phyloP scores from a whole-genome alignment of 2,797 vertebrate genomes.

The Ara ararauna region DNA sequence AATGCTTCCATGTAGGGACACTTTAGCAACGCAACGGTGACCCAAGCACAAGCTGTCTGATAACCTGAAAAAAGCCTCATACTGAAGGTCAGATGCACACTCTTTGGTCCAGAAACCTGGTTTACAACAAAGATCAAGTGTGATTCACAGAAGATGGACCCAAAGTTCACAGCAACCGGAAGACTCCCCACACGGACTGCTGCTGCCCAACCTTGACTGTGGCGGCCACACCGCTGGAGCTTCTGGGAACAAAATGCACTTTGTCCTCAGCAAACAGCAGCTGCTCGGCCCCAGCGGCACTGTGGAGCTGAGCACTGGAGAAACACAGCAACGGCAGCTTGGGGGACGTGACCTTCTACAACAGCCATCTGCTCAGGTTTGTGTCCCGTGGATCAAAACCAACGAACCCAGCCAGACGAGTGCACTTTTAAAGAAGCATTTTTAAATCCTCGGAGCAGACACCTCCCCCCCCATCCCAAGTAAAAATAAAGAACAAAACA shows the following conservation, averaged over 20 bases:
- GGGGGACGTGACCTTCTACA: not conserved
- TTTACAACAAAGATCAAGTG: not conserved
- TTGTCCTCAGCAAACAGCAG: constrained; percentile 4
- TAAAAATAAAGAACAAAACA: constrained; percentile 78
- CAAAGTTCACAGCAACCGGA: not conserved
- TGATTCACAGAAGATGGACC: not conserved
- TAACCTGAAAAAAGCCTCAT: constrained; percentile 23
- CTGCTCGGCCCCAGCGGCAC: not conserved
- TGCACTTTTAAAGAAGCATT: constrained; percentile 59
- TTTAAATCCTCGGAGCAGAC: constrained; percentile 79
- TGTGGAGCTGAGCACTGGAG: not conserved
- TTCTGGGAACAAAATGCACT: not conserved
- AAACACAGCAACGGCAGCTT: not conserved
- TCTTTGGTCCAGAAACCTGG: constrained; percentile 53
- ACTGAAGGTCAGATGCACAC: not conserved
- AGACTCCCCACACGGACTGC: not conserved
- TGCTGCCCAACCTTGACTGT: not conserved
- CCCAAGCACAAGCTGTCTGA: constrained; percentile 31
- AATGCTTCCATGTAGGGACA: constrained; percentile 54
- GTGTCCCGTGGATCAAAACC: not conserved
- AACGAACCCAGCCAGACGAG: not conserved
- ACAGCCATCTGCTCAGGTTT: not conserved
- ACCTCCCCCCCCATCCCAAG: constrained; percentile 75
- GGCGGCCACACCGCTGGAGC: not conserved
- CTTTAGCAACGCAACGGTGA: not conserved